These are phyloP conservation scores for Danionella dracula DNA, from an alignment of 2,797 vertebrate species.

Conservation along the genomic window DNA sequence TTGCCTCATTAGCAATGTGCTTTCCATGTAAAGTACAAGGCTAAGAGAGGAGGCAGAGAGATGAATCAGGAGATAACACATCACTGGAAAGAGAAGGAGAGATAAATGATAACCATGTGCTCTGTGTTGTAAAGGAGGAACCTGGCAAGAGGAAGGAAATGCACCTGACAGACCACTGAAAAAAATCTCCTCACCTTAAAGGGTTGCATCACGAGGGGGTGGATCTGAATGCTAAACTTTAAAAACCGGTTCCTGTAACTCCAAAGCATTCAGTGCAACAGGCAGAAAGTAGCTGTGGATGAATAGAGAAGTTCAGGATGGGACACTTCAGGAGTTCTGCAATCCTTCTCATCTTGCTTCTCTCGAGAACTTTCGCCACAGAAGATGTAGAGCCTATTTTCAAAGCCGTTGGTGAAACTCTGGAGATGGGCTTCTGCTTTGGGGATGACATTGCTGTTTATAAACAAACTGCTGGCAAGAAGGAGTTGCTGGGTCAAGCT, in stretches of 20 bases:
- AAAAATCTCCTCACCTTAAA: neutral
- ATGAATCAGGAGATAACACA: neutral
- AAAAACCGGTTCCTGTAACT: slow-evolving; percentile 34
- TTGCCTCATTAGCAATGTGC: no score
- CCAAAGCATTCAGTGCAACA: neutral
- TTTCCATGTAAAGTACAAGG: no score
- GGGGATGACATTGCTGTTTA: slow-evolving; percentile 64
- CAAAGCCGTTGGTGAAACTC: slow-evolving; percentile 14
- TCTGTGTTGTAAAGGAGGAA: slow-evolving; percentile 2
- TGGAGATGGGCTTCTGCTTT: slow-evolving; percentile 66
- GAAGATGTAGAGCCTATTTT: slow-evolving; percentile 50
- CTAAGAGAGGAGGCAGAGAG: no score
- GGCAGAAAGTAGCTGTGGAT: slow-evolving; percentile 31
- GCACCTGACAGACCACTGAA: neutral
- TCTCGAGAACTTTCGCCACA: slow-evolving; percentile 34
- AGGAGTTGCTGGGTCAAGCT: slow-evolving; percentile 63
- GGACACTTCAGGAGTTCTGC: slow-evolving; percentile 17
- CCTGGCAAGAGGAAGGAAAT: neutral
- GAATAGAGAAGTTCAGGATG: slow-evolving; percentile 52
- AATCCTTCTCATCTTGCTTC: slow-evolving; percentile 51
- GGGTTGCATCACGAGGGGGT: slow-evolving; percentile 35
- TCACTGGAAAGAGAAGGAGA: neutral
- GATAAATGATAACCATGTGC: neutral
- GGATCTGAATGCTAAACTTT: slow-evolving; percentile 34
- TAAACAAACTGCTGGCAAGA: slow-evolving; percentile 41